A percentile compares a stretch with the other conserved stretches of the same genome.
Conservation (phyloP, 2,888 invertebrate species). For the Netelia melanura region DNA sequence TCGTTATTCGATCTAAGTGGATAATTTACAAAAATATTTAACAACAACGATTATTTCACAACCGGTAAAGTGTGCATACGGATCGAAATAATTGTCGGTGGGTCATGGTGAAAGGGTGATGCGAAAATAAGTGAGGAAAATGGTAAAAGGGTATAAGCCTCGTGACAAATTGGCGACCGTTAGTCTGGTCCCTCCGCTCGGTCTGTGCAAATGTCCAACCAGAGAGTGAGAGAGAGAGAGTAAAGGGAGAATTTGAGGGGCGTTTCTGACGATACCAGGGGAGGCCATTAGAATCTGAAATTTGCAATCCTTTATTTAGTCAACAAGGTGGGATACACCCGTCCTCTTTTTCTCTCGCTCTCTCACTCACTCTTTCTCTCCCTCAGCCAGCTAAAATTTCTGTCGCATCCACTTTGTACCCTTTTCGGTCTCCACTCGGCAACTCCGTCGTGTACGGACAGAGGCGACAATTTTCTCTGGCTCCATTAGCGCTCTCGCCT, state of each 20-base stretch:
- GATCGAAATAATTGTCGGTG: slow-evolving; percentile 37
- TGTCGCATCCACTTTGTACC: slow-evolving; percentile 53
- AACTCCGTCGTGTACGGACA: slow-evolving; percentile 37
- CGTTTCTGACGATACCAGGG: slow-evolving; percentile 43
- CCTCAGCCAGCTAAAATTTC: slow-evolving; percentile 55
- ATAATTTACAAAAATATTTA: too few species aligned
- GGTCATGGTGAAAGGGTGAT: slow-evolving; percentile 25
- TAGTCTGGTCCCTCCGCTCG: slow-evolving; percentile 60
- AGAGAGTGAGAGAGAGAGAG: slow-evolving; percentile 29
- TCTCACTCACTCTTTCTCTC: slow-evolving; percentile 70
- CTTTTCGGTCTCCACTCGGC: slow-evolving; percentile 40
- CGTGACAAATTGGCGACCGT: slow-evolving; percentile 78
- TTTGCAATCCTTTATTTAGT: slow-evolving; percentile 82
- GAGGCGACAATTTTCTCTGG: slow-evolving; percentile 62
- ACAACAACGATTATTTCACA: neutral
- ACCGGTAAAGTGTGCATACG: slow-evolving; percentile 19
- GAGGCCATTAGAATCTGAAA: slow-evolving; percentile 72
- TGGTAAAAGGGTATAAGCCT: slow-evolving; percentile 68
- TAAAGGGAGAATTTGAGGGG: slow-evolving; percentile 43
- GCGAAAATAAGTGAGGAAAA: slow-evolving; percentile 39
- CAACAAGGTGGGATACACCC: slow-evolving; percentile 80
- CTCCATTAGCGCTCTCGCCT: slow-evolving; percentile 63
- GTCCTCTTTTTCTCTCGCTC: slow-evolving; percentile 67
- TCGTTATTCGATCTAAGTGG: too few species aligned
- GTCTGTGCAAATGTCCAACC: slow-evolving; percentile 58